Evolutionary conservation across 37 sponge, comb jelly and placozoan genomes (phyloP), one percentile per base, ranked within the genome.

Genomic region (Aphrocallistes beatrix): DNA sequence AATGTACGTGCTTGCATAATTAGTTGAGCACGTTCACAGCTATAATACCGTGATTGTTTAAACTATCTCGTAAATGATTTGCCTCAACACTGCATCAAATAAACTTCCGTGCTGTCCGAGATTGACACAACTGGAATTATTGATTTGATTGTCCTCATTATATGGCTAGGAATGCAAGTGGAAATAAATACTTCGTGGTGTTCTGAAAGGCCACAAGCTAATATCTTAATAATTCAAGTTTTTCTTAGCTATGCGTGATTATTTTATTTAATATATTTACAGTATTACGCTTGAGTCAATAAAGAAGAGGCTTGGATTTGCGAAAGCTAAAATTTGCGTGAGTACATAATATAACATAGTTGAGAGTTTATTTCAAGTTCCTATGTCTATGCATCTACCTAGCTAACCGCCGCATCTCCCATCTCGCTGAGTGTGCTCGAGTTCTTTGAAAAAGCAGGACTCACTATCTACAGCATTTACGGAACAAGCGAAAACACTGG

Each of bases 401-500:
- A 94, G 89, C 85, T 87, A 3, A 87, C 93, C 37, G 93, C 90
- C n/a, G 97, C 97, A 38, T 94, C 97, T 6, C 97, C 97, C 49
- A 92, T 96, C 48, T 81, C 93, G 3, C 82, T 86, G 39, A 84
- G 84, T 28, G 91, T 94, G 32, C 85, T 93, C 37, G 94, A 95
- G 23, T 93, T 95, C 89, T 98, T 95, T 88, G 84, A 87, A 30
- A 85, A 92, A 36, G 86, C 95, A 51, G 95, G 93, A 38, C 87
- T 98, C 17, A 92, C 95, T 19, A 51, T 97, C 38, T 93, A 90
- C 81, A 93, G 93, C 82, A 51, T 98, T 17, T 98, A 95, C 85
- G 95, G 99, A 32, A 92, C 95, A 92, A 91, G 89, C 0, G 98
- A 97, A 85, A 91, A 90, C 19, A 86, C 90, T 23, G 99, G 99